These are phyloP conservation scores for Polydesmus complanatus DNA, from an alignment of 2,888 invertebrate genomes.

Conservation along the genomic window DNA sequence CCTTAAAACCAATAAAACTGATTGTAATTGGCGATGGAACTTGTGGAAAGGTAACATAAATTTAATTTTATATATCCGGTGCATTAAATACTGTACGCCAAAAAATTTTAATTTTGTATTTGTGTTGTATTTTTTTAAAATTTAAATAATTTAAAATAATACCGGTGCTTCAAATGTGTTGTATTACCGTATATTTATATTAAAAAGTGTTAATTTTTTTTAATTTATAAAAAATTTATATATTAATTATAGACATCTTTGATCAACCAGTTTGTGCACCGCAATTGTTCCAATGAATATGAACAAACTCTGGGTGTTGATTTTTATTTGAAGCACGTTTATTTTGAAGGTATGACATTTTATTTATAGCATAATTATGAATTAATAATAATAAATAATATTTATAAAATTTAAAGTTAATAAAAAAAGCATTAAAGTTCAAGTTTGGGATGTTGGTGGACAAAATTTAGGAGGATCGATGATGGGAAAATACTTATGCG, in stretches of 20 bases:
- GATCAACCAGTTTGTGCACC: conserved; percentile 49
- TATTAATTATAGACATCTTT: conserved; percentile 49
- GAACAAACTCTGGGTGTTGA: conserved; percentile 55
- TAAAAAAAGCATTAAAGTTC: conserved; percentile 48
- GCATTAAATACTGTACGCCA: too few species aligned
- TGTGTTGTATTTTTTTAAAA: too few species aligned
- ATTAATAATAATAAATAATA: too few species aligned
- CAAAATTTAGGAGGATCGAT: conserved; percentile 58
- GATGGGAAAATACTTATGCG: conserved; percentile 48
- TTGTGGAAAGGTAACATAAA: conserved; percentile 59
- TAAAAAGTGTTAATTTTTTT: too few species aligned
- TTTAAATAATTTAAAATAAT: too few species aligned
- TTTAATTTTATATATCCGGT: too few species aligned
- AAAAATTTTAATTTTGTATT: too few species aligned
- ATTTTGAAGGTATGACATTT: conserved; percentile 28
- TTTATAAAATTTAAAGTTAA: conserved; percentile 30
- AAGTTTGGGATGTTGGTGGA: conserved; percentile 75
- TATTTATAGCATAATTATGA: not conserved
- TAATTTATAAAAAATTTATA: too few species aligned
- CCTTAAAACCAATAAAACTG: conserved; percentile 54
- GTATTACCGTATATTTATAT: too few species aligned
- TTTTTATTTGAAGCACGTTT: conserved; percentile 51
- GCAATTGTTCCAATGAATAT: conserved; percentile 44
- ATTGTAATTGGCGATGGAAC: conserved; percentile 64
- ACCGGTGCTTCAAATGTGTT: too few species aligned